Evolutionary conservation across 1,140 invertebrate species (phyloP), one percentile per base, ranked within the genome.

Genomic region (Carposina sasakii): DNA sequence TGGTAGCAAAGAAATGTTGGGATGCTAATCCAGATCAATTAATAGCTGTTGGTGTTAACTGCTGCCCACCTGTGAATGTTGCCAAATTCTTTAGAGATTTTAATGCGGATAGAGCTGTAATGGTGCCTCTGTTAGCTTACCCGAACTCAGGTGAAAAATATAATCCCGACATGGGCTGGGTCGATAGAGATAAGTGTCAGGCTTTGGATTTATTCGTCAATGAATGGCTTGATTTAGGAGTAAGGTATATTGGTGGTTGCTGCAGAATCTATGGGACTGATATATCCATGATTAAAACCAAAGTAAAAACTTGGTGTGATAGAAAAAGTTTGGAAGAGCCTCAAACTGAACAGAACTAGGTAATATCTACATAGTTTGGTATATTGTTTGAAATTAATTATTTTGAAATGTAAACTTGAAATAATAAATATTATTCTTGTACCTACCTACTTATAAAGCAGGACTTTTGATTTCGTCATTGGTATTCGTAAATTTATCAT

Each of bases 181-280:
- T 83, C 31, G 87, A 86, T n/a, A 70, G 85, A 26, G 86, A 87
- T 26, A 77, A 86, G 19, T 82, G 81, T 53, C 63, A 78, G n/a
- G 73, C 87, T 0, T 60, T 94, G 0, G 83, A 87, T 16, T 73
- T 83, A 9, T 92, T 89, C 70, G 86, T 93, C 1, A 63, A 85
- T 1, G 85, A 90, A 36, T 96, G 93, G 93, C 62, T 93, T 1
- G 75, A 91, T 33, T 59, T 89, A 10, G 92, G 92, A 3, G 91
- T 92, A 0, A 85, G 81, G 47, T 93, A 90, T 64, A 87, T 95
- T 46, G 94, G 94, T 6, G 93, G 94, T 1, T 96, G 94, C 64
- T 96, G 94, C 67, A 85, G 92, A 52, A 91, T 91, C 0, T 87
- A 87, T 57, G 88, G 88, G 10, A 68, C 87, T 3, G 91, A 94